Conservation (phyloP, 2,888 invertebrate species). For the Papilio elwesi region DNA sequence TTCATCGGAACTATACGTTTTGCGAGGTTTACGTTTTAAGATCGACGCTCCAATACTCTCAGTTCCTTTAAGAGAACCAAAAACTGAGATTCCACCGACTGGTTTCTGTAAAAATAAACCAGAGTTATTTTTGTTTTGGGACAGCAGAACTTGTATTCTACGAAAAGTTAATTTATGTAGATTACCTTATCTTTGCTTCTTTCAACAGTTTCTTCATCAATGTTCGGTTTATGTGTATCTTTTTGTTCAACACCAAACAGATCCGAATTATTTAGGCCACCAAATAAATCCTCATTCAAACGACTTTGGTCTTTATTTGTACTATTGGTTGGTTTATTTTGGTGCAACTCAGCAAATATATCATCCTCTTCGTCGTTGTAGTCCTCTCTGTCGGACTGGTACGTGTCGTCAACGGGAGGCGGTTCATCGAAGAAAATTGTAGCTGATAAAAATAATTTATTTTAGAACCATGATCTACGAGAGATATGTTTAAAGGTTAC, state of each 20-base stretch:
- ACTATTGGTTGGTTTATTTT: conserved; percentile 50
- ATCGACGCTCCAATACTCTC: conserved; percentile 76
- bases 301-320: conserved; percentile 45
- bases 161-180: not conserved
- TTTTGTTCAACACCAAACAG: conserved; percentile 32
- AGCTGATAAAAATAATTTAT: conserved; percentile 53
- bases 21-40: conserved; percentile 64
- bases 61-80: conserved; percentile 73
- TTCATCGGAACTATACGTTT: conserved; percentile 63
- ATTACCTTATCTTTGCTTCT: conserved; percentile 20
- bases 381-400: conserved; percentile 48
- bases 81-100: conserved; percentile 84
- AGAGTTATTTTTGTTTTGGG: not conserved
- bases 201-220: conserved; percentile 11
- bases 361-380: conserved; percentile 51
- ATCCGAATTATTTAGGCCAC: conserved; percentile 40
- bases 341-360: conserved; percentile 68
- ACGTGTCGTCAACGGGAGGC: conserved; percentile 74
- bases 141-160: not conserved
- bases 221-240: not conserved
- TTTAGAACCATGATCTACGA: not conserved
- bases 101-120: conserved; percentile 79
- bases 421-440: conserved; percentile 83
- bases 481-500: not conserved
- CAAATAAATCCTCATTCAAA: conserved; percentile 57